Base-by-base conservation (phyloP, 2,888 invertebrate genomes). In the Aspidapion aeneum region DNA sequence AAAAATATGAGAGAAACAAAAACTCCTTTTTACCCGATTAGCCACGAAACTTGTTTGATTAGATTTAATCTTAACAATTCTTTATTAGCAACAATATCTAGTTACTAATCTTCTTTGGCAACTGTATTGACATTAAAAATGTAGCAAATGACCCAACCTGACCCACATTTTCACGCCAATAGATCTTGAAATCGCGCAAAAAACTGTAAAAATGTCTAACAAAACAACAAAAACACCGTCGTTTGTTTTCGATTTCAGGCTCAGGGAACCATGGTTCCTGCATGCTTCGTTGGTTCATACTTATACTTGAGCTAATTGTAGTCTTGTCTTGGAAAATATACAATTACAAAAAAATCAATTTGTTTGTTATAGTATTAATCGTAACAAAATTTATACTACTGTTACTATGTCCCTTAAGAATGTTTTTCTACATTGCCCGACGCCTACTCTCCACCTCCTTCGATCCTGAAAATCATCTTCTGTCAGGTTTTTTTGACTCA, bases 171-270 rank as follows among this genome's bases (percentile, higher is more conserved):
- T 64, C 50, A 63, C 61, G 64, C 56, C 58, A 51, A 57, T 60
- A 57, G 64, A 63, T 66, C 64, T 64, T 62, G 66, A 66, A 35
- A 35, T 35, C 35, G 35, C 35, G 35, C n/a, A n/a, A n/a, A n/a
- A n/a, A n/a, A n/a, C n/a, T n/a, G n/a, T n/a, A n/a, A n/a, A 35
- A 35, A 35, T 35, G 35, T 35, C 35, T 35, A 35, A 35, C 3
- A 35, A 66, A 64, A 66, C 50, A 54, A 19, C 57, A 35, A 35
- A 66, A 64, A 66, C 50, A 54, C 22, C 57, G 64, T 64, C 64
- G 64, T 64, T 66, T 66, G 64, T 66, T 66, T 66, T 66, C 66
- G 63, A 64, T 66, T 66, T 66, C 66, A 66, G 57, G 64, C 66
- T 64, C 61, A 66, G 20, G 59, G 64, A 64, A 66, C 64, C 66